Conservation (phyloP, 1,140 invertebrate species). For the Proales similis region DNA sequence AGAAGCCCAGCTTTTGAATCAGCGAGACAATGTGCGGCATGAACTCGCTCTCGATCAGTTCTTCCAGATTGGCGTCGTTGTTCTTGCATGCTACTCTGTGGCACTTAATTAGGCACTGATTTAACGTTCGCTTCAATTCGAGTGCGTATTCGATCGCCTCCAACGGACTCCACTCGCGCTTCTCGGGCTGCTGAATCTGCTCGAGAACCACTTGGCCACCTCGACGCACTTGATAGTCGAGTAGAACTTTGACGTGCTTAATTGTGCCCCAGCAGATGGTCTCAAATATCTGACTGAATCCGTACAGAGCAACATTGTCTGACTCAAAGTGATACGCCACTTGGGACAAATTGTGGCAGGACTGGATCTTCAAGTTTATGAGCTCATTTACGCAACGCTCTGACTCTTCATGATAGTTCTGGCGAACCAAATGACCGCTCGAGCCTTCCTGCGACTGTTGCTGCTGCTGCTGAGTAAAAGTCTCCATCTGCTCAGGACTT, state of each 20-base stretch:
- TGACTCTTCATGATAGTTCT: constrained; percentile 66
- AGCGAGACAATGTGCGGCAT: constrained; percentile 14
- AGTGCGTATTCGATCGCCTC: constrained; percentile 9
- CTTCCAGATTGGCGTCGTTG: constrained; percentile 6
- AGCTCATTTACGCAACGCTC: constrained; percentile 69
- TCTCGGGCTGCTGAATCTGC: constrained; percentile 25
- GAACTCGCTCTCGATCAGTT: constrained; percentile 20
- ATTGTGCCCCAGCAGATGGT: constrained; percentile 64
- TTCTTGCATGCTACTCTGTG: background rate
- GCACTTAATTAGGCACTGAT: constrained; percentile 11
- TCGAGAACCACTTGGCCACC: constrained; percentile 56
- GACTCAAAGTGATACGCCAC: constrained; percentile 71
- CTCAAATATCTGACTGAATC: constrained; percentile 65
- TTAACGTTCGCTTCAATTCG: constrained; percentile 21
- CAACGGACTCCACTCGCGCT: constrained; percentile 6
- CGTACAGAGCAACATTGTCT: constrained; percentile 66
- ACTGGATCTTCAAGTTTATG: constrained; percentile 72
- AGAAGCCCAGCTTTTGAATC: constrained; percentile 14
- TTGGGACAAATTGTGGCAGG: constrained; percentile 68
- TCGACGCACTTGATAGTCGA: constrained; percentile 72
- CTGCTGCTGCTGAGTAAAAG: too few relatives aligned
- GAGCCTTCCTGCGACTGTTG: too few relatives aligned
- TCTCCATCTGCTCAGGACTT: too few relatives aligned
- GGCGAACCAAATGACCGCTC: too few relatives aligned
- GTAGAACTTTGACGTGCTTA: constrained; percentile 65